Conservation (phyloP, 2,113 vertebrate species). For the Stegostoma tigrinum region DNA sequence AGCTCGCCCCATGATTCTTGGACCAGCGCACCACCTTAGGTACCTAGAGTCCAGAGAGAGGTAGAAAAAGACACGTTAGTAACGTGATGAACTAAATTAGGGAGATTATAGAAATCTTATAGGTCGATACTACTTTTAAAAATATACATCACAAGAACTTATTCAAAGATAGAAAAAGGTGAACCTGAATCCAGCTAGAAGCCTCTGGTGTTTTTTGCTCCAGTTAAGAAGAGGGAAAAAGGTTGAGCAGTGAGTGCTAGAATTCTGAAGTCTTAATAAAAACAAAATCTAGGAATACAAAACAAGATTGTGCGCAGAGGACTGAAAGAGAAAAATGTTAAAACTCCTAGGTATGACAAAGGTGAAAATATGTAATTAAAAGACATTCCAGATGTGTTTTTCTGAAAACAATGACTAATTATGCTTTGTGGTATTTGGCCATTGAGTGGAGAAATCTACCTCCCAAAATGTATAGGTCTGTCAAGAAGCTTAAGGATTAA, state of each 20-base stretch:
- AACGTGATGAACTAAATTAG: neutral
- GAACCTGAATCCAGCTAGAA: neutral
- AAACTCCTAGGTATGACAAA: neutral
- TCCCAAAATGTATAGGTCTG: too few relatives aligned
- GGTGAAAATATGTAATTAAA: neutral
- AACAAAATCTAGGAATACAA: neutral
- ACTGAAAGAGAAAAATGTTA: neutral
- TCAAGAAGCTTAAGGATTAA: too few relatives aligned
- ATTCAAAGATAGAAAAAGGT: neutral
- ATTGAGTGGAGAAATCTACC: too few relatives aligned
- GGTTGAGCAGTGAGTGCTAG: neutral
- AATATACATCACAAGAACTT: neutral
- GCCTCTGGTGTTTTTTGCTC: neutral
- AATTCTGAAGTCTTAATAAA: neutral
- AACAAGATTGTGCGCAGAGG: neutral
- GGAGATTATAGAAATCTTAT: neutral
- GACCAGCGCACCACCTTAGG: conserved; percentile 63
- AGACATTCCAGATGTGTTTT: neutral
- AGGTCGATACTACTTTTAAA: neutral
- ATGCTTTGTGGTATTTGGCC: neutral
- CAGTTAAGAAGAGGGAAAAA: neutral
- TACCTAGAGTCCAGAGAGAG: conserved; percentile 35
- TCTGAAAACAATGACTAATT: neutral
- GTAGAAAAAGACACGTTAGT: conserved; percentile 28
- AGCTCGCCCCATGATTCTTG: conserved; percentile 73